Evolutionary conservation across 2,797 vertebrate species (phyloP).

Genomic region (Poeciliopsis turneri): DNA sequence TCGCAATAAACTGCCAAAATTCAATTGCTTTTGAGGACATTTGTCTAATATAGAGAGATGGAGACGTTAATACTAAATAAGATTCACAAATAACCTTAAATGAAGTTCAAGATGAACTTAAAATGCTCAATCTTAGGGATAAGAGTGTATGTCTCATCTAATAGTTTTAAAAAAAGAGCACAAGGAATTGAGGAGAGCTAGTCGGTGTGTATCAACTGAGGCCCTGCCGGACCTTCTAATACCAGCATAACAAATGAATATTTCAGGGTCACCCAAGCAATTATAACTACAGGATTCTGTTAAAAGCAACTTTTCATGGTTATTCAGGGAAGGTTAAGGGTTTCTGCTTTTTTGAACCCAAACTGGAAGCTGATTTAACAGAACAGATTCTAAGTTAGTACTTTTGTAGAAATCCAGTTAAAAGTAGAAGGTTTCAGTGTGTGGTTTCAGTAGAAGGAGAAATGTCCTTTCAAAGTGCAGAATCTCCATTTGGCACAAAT

Average conservation of each 20-base stretch:
- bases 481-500: background rate
- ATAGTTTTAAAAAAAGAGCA: background rate
- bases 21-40: background rate
- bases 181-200: background rate
- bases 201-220: background rate
- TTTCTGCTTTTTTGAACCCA: background rate
- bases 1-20: background rate
- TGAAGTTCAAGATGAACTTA: background rate
- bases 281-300: slow-evolving; percentile 1
- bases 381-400: background rate
- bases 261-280: background rate
- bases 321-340: background rate
- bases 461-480: background rate
- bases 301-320: background rate
- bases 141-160: background rate
- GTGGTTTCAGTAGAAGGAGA: background rate
- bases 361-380: background rate
- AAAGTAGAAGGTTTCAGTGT: background rate
- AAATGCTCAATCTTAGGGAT: background rate
- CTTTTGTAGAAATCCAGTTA: background rate
- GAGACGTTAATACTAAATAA: background rate
- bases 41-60: background rate
- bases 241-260: background rate
- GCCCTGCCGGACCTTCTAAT: background rate
- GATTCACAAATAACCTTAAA: background rate